A percentile compares a stretch with the other conserved stretches of the same genome.
Conservation (phyloP, 2,113 vertebrate genomes). For the Heptranchias perlo region DNA sequence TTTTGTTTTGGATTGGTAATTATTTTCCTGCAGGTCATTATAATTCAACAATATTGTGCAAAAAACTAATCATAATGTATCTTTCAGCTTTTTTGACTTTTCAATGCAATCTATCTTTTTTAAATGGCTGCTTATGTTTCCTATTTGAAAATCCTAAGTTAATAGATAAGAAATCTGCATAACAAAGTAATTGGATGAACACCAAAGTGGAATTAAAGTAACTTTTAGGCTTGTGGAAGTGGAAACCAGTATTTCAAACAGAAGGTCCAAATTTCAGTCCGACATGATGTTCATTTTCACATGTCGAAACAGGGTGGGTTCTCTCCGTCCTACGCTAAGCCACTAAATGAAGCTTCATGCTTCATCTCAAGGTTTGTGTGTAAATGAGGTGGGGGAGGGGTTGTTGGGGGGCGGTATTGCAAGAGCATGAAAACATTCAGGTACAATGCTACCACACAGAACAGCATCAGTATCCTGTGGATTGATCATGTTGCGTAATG, state of each 20-base stretch:
- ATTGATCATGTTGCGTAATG: not conserved
- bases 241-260: not conserved
- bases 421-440: no score
- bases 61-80: not conserved
- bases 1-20: not conserved
- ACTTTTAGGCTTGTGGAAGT: not conserved
- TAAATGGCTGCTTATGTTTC: not conserved
- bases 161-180: not conserved
- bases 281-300: not conserved
- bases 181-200: not conserved
- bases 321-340: not conserved
- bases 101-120: not conserved
- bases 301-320: not conserved
- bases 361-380: not conserved
- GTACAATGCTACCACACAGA: no score
- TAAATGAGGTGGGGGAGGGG: no score
- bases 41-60: not conserved
- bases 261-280: not conserved
- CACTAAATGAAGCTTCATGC: not conserved
- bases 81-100: not conserved
- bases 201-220: not conserved
- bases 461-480: no score
- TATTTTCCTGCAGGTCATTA: not conserved
- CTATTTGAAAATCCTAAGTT: not conserved
- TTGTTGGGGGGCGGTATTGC: no score